These are phyloP conservation scores for Galendromus occidentalis DNA, from an alignment of 1,140 invertebrate genomes.

Conservation along the genomic window DNA sequence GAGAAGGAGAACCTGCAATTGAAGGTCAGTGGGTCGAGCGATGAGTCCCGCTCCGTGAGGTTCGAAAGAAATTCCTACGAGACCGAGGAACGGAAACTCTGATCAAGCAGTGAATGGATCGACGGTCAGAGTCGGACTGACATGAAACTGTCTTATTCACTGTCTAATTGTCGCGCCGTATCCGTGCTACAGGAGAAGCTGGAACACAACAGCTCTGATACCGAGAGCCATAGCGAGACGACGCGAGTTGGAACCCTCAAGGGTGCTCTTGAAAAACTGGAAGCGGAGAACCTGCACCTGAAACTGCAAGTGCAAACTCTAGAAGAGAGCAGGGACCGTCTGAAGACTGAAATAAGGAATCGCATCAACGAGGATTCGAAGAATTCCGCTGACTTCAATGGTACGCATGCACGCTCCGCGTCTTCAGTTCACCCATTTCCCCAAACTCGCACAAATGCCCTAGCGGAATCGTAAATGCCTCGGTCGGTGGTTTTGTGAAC, in stretches of 20 bases:
- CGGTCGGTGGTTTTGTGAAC: too few species aligned
- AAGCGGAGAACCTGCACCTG: not conserved
- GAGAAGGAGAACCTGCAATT: not conserved
- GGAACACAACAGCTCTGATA: not conserved
- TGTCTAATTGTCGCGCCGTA: not conserved
- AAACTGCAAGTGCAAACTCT: not conserved
- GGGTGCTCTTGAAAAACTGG: not conserved
- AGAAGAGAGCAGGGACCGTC: not conserved
- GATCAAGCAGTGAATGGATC: too few species aligned
- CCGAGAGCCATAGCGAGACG: not conserved
- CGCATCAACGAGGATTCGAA: not conserved
- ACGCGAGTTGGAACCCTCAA: not conserved
- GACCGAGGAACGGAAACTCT: too few species aligned
- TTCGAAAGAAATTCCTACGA: too few species aligned
- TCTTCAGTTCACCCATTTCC: not conserved
- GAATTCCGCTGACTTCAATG: not conserved
- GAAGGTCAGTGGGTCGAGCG: not conserved
- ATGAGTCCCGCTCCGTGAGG: too few species aligned
- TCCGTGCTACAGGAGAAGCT: not conserved
- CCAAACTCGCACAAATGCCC: not conserved
- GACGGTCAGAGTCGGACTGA: not conserved
- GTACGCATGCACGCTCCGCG: not conserved
- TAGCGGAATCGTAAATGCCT: not conserved
- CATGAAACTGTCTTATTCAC: not conserved
- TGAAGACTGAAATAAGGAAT: not conserved